A percentile compares a stretch with the other conserved stretches of the same genome.
Conservation (phyloP, 1,140 invertebrate species). For the Geopemphigus sp. region DNA sequence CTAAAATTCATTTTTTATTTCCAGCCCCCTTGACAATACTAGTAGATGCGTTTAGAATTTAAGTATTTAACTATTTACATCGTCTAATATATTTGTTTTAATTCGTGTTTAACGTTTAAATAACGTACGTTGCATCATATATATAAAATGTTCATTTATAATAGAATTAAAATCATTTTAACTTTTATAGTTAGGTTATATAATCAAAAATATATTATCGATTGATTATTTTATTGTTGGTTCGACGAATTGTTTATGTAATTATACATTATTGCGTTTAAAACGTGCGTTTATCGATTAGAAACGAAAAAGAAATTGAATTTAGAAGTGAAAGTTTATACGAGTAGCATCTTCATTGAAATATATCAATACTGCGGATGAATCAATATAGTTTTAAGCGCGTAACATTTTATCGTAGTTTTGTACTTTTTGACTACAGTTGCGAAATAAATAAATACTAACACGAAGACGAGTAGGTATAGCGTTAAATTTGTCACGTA, state of each 20-base stretch:
- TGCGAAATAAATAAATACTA: neutral
- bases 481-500: neutral
- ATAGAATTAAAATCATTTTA: no score
- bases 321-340: neutral
- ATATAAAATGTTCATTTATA: no score
- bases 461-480: neutral
- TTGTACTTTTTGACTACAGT: neutral
- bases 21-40: neutral
- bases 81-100: no score
- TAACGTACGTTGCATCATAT: no score
- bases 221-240: neutral
- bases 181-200: no score
- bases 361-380: neutral
- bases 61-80: neutral
- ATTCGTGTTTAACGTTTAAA: no score
- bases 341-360: neutral
- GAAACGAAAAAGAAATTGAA: neutral
- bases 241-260: neutral
- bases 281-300: neutral
- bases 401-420: no score
- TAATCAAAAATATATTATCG: neutral
- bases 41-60: neutral
- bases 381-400: neutral
- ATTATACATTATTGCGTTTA: neutral
- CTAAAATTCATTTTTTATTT: slow-evolving; percentile 6